Conservation (phyloP, 2,888 invertebrate species). For the Empis stercorea region DNA sequence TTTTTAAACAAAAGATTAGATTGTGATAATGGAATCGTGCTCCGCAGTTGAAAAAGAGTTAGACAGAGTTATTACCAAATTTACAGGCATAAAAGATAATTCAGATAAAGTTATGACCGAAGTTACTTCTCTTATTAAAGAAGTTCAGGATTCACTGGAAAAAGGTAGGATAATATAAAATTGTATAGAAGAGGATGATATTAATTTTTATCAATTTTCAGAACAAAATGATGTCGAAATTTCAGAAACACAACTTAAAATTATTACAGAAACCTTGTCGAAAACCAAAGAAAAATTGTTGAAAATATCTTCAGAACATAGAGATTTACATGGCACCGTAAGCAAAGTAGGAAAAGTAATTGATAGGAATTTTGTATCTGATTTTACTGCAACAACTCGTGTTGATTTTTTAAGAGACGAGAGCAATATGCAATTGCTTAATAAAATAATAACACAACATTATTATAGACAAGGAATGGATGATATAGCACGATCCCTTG, state of each 20-base stretch:
- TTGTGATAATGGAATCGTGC: constrained; percentile 30
- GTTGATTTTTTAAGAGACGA: constrained; percentile 59
- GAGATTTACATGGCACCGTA: constrained; percentile 57
- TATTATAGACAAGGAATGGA: constrained; percentile 89
- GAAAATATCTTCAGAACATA: constrained; percentile 73
- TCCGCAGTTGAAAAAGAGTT: constrained; percentile 34
- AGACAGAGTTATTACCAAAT: constrained; percentile 31
- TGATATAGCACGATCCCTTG: constrained; percentile 75
- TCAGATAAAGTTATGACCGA: constrained; percentile 28
- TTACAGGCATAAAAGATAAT: constrained; percentile 31
- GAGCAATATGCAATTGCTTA: constrained; percentile 52
- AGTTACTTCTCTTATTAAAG: constrained; percentile 27
- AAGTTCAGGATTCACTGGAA: constrained; percentile 24
- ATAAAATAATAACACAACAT: constrained; percentile 88
- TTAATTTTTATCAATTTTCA: no score
- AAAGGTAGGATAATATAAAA: constrained; percentile 26
- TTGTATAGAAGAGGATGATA: no score
- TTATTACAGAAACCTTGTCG: constrained; percentile 59
- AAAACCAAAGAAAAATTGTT: constrained; percentile 73
- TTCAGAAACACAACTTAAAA: constrained; percentile 54
- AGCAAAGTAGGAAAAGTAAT: constrained; percentile 96
- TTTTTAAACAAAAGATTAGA: no score
- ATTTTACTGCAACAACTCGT: constrained; percentile 78
- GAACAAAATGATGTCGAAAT: constrained; percentile 54
- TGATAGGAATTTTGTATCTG: constrained; percentile 86